Evolutionary conservation across 2,797 vertebrate species (phyloP).

Genomic region (Acanthurus lineatus): DNA sequence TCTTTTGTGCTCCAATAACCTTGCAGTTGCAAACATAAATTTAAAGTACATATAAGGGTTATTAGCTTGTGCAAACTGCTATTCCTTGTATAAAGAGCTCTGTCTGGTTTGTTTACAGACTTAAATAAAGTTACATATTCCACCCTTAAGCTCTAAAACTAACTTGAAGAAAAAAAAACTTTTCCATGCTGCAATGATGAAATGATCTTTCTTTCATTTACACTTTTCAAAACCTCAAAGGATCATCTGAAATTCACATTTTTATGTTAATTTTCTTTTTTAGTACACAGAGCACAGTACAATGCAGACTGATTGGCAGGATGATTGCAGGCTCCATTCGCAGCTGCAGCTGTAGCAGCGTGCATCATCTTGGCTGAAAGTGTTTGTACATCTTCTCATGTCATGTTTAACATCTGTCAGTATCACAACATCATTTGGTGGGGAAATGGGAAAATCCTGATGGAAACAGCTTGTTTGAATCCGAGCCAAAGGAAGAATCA

Average conservation of each 20-base stretch:
- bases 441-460: slow-evolving; percentile 10
- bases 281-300: neutral
- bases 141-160: no score
- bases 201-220: neutral
- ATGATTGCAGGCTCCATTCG: slow-evolving; percentile 59
- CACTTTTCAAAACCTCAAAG: slow-evolving; percentile 1
- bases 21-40: neutral
- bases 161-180: no score
- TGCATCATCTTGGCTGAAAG: slow-evolving; percentile 41
- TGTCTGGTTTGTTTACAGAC: no score
- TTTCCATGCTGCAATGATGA: neutral
- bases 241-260: slow-evolving; percentile 10
- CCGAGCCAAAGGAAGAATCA: neutral
- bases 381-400: slow-evolving; percentile 41
- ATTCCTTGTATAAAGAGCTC: no score
- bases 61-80: no score
- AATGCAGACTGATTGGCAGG: slow-evolving; percentile 40
- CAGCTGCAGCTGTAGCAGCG: slow-evolving; percentile 63
- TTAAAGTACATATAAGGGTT: no score
- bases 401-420: slow-evolving; percentile 58
- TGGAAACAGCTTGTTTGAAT: slow-evolving; percentile 29
- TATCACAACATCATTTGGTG: slow-evolving; percentile 51
- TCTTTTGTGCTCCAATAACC: no score
- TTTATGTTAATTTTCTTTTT: slow-evolving; percentile 5
- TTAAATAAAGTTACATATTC: no score